Percentiles rank a stretch among this genome's conserved stretches.
These are phyloP conservation scores for Spodoptera littoralis DNA, from an alignment of 2,888 invertebrate species.

Conservation along the genomic window DNA sequence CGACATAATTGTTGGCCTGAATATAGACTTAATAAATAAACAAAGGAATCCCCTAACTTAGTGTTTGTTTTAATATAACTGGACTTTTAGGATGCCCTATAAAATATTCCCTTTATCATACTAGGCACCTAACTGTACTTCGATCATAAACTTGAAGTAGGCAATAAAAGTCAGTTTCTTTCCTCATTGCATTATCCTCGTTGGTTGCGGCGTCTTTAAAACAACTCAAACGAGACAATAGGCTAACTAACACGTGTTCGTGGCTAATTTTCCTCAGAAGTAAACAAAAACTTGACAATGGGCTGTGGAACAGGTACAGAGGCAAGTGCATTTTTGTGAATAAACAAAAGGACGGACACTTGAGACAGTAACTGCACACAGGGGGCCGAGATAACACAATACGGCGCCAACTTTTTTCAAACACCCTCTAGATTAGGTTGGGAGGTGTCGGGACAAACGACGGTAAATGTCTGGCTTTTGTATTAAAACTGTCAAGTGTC, in stretches of 20 bases:
- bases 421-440: conserved; percentile 69
- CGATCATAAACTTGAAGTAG: conserved; percentile 50
- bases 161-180: conserved; percentile 45
- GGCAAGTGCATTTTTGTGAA: conserved; percentile 72
- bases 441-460: conserved; percentile 85
- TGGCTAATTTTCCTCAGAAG: conserved; percentile 73
- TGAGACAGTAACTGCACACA: conserved; percentile 73
- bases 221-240: conserved; percentile 65
- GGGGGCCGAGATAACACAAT: conserved; percentile 73
- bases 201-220: conserved; percentile 57
- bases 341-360: conserved; percentile 74
- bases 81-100: conserved; percentile 13
- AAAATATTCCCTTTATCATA: conserved; percentile 13
- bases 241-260: conserved; percentile 71
- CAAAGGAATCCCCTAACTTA: not conserved
- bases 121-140: conserved; percentile 27
- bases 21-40: no score
- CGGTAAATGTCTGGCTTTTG: conserved; percentile 85
- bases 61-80: conserved; percentile 10
- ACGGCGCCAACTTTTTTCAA: conserved; percentile 84
- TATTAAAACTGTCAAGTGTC: conserved; percentile 72
- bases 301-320: conserved; percentile 74
- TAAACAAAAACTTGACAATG: conserved; percentile 64
- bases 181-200: conserved; percentile 45
- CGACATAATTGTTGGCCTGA: no score